Evolutionary conservation across 2,797 vertebrate genomes (phyloP).

Genomic region (Rhabdophis nuchalis): DNA sequence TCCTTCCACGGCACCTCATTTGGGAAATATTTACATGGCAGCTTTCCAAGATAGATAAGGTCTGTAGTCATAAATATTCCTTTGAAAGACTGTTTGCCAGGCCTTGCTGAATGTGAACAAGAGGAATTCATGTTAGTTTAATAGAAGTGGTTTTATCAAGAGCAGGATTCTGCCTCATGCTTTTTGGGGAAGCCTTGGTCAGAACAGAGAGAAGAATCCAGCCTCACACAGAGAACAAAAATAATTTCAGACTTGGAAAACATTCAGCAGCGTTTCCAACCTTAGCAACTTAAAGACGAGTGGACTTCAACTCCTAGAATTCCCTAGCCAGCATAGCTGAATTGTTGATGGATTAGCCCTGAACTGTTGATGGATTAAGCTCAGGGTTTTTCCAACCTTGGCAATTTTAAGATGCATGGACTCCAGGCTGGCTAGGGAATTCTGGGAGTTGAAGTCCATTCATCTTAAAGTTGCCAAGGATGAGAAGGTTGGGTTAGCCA

Average conservation of each 20-base stretch:
- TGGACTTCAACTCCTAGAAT: not conserved
- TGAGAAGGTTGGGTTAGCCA: not conserved
- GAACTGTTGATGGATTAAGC: not conserved
- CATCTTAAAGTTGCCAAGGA: not conserved
- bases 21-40: too few relatives aligned
- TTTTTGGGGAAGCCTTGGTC: too few relatives aligned
- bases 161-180: too few relatives aligned
- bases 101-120: too few relatives aligned
- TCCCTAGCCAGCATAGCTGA: not conserved
- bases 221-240: not conserved
- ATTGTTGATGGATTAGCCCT: not conserved
- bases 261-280: not conserved
- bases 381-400: not conserved
- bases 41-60: too few relatives aligned
- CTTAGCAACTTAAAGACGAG: not conserved
- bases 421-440: not conserved
- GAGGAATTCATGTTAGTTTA: too few relatives aligned
- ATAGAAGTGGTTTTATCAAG: too few relatives aligned
- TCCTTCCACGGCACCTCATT: too few relatives aligned
- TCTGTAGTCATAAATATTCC: too few relatives aligned
- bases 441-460: not conserved
- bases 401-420: not conserved
- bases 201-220: not conserved
- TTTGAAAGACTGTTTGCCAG: too few relatives aligned
- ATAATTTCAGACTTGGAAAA: not conserved